Evolutionary conservation across 2,113 vertebrate genomes (phyloP), one percentile per base, ranked within the genome.

Genomic region (Nesogale talazaci): DNA sequence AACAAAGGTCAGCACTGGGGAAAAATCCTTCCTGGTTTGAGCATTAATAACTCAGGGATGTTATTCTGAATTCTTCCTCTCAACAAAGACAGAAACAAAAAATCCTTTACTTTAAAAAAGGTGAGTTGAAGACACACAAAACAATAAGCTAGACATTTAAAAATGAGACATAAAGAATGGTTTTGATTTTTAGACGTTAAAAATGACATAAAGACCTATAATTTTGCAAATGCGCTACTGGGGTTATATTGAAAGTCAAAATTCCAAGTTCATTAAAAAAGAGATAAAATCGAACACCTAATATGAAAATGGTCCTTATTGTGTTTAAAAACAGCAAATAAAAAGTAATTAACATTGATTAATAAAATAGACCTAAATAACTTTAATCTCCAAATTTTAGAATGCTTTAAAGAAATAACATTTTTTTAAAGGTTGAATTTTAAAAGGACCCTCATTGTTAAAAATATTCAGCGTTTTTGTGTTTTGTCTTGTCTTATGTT

Each of bases 1-100:
- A 94, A 86, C 95, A 97, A 96, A 96, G 92, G 91, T 95, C 95
- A 96, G 89, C 82, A 57, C n/a, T 46, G 63, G 61, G 34, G 5
- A 3, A 59, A 67, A 75, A 65, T 31, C 16, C 76, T 81, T 87
- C 11, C 79, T 77, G 78, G 57, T 87, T 29, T 90, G 76, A 94
- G 83, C 19, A 19, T 77, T 89, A 89, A 92, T 52, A 85, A 94
- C 85, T 94, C 75, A 74, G 72, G 42, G 46, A 80, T 83, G 83
- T 77, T 94, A 83, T 76, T 70, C 25, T 88, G 85, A 91, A 88
- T 91, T 85, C 52, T 93, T 87, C 19, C 25, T 74, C 40, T 75
- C 61, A 46, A 76, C 67, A 89, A 87, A 92, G 74, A 52, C 46
- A 52, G 46, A 89, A 70, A 94, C 79, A 94, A 52, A 83, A 83